Percentiles rank a stretch among this genome's conserved stretches.
Evolutionary conservation across 2,888 invertebrate genomes (phyloP).

Genomic region (Sinodicranocentrus sp.): DNA sequence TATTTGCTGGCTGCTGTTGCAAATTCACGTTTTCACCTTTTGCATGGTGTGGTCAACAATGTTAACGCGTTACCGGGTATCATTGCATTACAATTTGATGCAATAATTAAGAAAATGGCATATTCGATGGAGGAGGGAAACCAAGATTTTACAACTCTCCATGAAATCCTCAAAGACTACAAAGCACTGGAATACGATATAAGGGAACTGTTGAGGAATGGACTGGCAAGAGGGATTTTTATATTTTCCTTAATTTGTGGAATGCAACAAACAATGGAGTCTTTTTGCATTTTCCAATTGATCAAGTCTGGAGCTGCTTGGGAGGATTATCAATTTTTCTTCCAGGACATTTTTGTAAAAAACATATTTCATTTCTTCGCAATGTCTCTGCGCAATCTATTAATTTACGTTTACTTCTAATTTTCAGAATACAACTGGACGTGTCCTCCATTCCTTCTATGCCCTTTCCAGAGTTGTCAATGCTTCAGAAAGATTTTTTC

Average conservation of each 20-base stretch:
- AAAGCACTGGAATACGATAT: not conserved
- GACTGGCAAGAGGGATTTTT: not conserved
- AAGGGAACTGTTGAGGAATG: not conserved
- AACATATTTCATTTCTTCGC: not conserved
- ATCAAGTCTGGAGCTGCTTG: slow-evolving; percentile 15
- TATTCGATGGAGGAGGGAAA: no score
- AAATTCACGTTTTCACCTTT: no score
- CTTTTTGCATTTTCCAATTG: slow-evolving; percentile 36
- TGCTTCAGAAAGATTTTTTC: not conserved
- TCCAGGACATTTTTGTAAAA: slow-evolving; percentile 37
- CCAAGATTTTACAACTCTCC: no score
- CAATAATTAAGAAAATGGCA: no score
- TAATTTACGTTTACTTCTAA: not conserved
- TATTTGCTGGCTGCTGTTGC: no score
- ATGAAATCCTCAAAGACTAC: slow-evolving; percentile 7
- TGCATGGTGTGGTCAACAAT: no score
- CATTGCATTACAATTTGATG: no score
- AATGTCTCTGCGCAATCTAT: no score
- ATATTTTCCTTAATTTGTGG: slow-evolving; percentile 11
- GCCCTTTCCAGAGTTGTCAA: not conserved
- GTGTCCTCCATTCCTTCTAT: slow-evolving; percentile 15
- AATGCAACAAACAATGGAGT: slow-evolving; percentile 30
- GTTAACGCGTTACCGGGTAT: no score
- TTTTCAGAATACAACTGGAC: slow-evolving; percentile 11
- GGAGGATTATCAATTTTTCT: slow-evolving; percentile 25